Base-by-base conservation (phyloP, 2,113 vertebrate genomes). In the Neodon shergylaensis region DNA sequence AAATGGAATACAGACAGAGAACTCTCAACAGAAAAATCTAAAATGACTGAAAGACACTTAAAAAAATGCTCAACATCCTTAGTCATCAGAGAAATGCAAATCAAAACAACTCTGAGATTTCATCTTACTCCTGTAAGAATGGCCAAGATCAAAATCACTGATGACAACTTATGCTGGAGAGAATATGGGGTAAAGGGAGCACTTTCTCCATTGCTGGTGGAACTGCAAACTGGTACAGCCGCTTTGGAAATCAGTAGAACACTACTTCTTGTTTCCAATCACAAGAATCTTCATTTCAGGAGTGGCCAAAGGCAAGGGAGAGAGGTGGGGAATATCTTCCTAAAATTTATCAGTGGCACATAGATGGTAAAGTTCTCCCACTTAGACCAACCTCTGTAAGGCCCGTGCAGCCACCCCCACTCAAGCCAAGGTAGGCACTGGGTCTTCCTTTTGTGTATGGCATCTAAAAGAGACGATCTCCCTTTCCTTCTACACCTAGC, bases 221-320 rank as follows among this genome's bases (percentile, higher is more conserved):
- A 14, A 58, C 1, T 58, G 58, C 58, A 58, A 58, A 21, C 58
- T 58, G 58, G 58, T 21, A 21, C 58, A 21, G 19, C 19, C 6
- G 14, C 58, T 58, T 58, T 28, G 42, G 84, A 89, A 66, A 73
- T 17, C 19, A 36, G 28, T 8, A 66, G 42, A 76, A 58, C 13
- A 7, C 12, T 70, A 31, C 58, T 76, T 70, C 72, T 44, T 65
- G 36, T 26, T n/a, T 47, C 13, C 31, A 42, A 31, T 81, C 44
- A 42, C 7, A n/a, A 26, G 73, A 44, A 77, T 52, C 49, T 52
- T 94, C 63, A 72, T 65, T 82, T 77, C 12, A 4, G 7, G 4
- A 3, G 2, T 8, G 22, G 16, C 54, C 10, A 7, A 21, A 9
- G 3, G 9, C 7, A 7, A 9, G 11, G 16, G 74, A 16, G 24